Evolutionary conservation across 2,113 vertebrate species (phyloP), one percentile per base, ranked within the genome.

Genomic region (Apistogramma diplotaenia): DNA sequence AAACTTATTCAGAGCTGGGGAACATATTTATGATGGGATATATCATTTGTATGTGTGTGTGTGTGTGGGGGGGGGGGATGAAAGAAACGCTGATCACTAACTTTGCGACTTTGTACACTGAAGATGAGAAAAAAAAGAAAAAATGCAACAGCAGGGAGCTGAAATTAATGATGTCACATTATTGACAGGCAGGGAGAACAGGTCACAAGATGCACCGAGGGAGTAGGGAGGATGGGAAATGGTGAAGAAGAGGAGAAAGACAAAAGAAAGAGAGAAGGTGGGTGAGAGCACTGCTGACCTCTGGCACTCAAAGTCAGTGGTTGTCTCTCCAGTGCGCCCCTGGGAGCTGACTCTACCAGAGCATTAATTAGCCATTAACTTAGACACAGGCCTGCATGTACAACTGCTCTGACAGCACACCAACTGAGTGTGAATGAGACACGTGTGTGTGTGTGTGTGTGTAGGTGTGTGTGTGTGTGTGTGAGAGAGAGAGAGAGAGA

Each of bases 281-380:
- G 43, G 37, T 21, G n/a, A 62, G 78, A 85, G 61, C 35, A 67
- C 79, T 65, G 74, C 74, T 87, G 92, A 91, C 93, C 92, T 90
- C 89, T 85, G 70, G 82, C 83, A 85, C 82, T 83, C 62, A 88
- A 87, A 88, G 89, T 88, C 88, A 84, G 84, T 70, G 83, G 85
- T 82, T 43, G 85, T 88, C 72, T 87, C 76, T 78, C 54, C 88
- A 71, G 58, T 8, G 43, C 46, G 87, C 91, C 73, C 61, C 49
- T 61, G 89, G 75, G 89, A 88, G 57, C 78, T 29, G 3, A 71
- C 81, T 89, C 83, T 33, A 91, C 83, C 40, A 85, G 74, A 89
- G 78, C 80, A 89, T 87, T 91, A 93, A 91, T 91, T 93, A 91
- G 85, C 85, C 87, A 92, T 93, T 94, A 91, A 88, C 86, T 89